Conservation (phyloP, 2,113 vertebrate species). For the Oophaga pumilio region DNA sequence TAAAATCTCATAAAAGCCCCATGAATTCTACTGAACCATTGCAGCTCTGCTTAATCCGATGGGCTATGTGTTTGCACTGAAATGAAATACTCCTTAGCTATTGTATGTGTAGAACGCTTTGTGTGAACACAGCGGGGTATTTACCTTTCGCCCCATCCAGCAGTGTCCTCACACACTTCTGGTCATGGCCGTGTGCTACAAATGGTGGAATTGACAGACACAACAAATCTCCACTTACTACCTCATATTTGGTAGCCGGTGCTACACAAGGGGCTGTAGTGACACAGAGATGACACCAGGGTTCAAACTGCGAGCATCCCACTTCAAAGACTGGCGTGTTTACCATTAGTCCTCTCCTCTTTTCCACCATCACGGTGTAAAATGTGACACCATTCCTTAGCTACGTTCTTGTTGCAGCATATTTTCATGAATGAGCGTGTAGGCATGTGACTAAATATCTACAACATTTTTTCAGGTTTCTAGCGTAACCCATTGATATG, state of each 20-base stretch:
- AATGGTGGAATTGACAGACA: conserved; percentile 22
- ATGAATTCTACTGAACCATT: background rate
- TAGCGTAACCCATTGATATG: background rate
- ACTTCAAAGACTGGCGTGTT: conserved; percentile 46
- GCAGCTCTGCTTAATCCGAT: background rate
- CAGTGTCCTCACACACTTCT: conserved; percentile 23
- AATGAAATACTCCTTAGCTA: conserved; percentile 13
- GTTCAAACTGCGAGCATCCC: conserved; percentile 46
- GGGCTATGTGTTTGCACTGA: background rate
- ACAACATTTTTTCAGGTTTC: background rate
- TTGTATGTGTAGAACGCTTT: background rate
- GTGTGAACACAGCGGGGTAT: conserved; percentile 7
- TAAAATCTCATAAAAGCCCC: background rate
- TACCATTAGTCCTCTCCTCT: conserved; percentile 6
- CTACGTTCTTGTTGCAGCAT: conserved; percentile 22
- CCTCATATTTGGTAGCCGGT: conserved; percentile 7
- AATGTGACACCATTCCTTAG: conserved; percentile 53
- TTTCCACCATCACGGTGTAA: conserved; percentile 31
- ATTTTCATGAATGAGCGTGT: conserved; percentile 47
- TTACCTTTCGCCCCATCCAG: background rate
- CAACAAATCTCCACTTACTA: conserved; percentile 14
- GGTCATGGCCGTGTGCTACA: conserved; percentile 6
- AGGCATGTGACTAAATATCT: background rate
- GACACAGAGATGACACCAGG: conserved; percentile 51
- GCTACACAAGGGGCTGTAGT: conserved; percentile 30